phyloP scores from a whole-genome alignment of 2,797 vertebrate species.

The Muscicapa striata region DNA sequence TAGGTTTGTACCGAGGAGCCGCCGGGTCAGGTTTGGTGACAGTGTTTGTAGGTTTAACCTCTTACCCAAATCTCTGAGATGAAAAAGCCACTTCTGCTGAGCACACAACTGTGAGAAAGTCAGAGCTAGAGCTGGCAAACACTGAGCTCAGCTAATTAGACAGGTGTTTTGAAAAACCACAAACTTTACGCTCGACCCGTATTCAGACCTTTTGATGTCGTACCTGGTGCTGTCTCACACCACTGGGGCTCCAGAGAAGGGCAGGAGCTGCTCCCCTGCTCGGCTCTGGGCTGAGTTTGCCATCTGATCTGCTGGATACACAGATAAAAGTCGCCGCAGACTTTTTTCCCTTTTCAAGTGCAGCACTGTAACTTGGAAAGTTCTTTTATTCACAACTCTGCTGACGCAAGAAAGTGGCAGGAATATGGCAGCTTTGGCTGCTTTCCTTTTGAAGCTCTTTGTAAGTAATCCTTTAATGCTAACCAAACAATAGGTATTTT shows the following conservation, averaged over 20 bases:
- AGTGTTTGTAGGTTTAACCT: not conserved
- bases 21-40: slow-evolving; percentile 1
- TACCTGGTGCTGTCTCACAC: slow-evolving; percentile 35
- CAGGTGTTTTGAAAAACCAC: slow-evolving; percentile 36
- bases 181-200: not conserved
- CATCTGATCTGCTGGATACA: slow-evolving; percentile 60
- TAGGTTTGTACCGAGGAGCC: not conserved
- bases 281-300: slow-evolving; percentile 42
- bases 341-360: slow-evolving; percentile 55
- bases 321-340: slow-evolving; percentile 49
- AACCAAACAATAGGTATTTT: slow-evolving; percentile 35
- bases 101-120: not conserved
- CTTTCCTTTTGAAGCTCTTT: slow-evolving; percentile 32
- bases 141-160: slow-evolving; percentile 27
- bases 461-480: slow-evolving; percentile 19
- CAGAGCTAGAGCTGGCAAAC: not conserved
- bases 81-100: slow-evolving; percentile 29
- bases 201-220: slow-evolving; percentile 44
- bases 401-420: slow-evolving; percentile 54
- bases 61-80: not conserved
- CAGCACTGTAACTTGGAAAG: slow-evolving; percentile 42
- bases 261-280: slow-evolving; percentile 50
- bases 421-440: slow-evolving; percentile 47
- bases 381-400: slow-evolving; percentile 47
- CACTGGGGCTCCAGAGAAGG: not conserved